A percentile compares a stretch with the other conserved stretches of the same genome.
These are phyloP conservation scores for Halcyon leucocephala DNA, from an alignment of 2,797 vertebrate species.

Conservation along the genomic window DNA sequence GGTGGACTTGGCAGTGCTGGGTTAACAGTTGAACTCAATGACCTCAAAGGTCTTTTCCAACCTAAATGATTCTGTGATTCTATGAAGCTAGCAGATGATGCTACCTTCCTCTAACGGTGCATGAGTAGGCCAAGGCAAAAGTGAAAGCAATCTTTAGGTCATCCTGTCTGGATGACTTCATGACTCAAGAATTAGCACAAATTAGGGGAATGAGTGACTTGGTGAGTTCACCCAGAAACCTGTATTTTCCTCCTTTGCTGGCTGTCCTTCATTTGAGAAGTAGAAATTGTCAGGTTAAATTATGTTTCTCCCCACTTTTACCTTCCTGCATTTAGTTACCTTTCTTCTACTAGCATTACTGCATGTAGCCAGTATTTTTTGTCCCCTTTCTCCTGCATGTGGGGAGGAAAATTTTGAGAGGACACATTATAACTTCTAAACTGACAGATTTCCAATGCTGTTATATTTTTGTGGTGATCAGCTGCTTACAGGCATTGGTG, in stretches of 20 bases:
- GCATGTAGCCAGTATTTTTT: not conserved
- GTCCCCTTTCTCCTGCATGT: not conserved
- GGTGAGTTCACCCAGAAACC: not conserved
- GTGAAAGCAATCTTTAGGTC: not conserved
- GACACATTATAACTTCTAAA: not conserved
- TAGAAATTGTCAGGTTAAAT: not conserved
- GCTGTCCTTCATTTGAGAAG: not conserved
- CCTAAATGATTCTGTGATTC: not conserved
- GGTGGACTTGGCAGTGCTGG: not conserved
- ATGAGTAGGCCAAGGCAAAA: not conserved
- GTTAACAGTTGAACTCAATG: not conserved
- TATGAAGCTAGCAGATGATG: not conserved
- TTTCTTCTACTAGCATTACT: not conserved
- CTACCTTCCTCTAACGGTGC: not conserved
- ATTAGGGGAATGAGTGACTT: not conserved
- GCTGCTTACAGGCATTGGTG: not conserved
- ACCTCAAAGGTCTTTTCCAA: not conserved
- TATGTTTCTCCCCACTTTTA: not conserved
- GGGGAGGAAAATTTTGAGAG: not conserved
- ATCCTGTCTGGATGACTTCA: not conserved
- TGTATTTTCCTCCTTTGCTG: not conserved
- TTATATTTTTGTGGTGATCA: not conserved
- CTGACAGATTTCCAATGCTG: not conserved
- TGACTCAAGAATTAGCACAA: not conserved
- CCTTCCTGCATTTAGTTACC: not conserved